These are phyloP conservation scores for Acronicta aceris DNA, from an alignment of 2,888 invertebrate species.

Conservation along the genomic window DNA sequence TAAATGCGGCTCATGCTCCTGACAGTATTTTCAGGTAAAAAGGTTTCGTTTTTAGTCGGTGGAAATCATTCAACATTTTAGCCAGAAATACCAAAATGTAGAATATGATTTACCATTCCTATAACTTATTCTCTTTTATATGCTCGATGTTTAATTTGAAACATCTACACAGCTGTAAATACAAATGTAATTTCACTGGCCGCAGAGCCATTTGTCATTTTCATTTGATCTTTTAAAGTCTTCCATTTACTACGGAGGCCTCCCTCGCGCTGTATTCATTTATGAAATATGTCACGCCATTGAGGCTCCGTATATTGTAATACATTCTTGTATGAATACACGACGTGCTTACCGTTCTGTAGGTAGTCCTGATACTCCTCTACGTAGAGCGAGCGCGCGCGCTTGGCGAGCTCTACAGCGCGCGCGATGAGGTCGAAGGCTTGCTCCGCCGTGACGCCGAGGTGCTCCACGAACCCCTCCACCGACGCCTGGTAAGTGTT, in stretches of 20 bases:
- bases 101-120: background rate
- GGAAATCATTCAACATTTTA: too few relatives aligned
- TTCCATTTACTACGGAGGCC: constrained; percentile 51
- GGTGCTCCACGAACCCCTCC: constrained; percentile 93
- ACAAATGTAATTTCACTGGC: constrained; percentile 51
- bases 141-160: constrained; percentile 25
- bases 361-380: constrained; percentile 86
- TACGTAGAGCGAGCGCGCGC: constrained; percentile 91
- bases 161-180: constrained; percentile 29
- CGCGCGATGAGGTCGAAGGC: constrained; percentile 92
- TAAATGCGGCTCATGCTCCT: too few relatives aligned
- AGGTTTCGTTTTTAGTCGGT: too few relatives aligned
- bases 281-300: constrained; percentile 52
- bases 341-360: constrained; percentile 69
- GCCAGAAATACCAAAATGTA: too few relatives aligned
- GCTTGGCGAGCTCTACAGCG: constrained; percentile 93
- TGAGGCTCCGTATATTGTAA: constrained; percentile 29
- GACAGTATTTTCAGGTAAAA: too few relatives aligned
- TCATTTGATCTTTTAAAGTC: constrained; percentile 60
- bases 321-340: constrained; percentile 7
- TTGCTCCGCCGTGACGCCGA: constrained; percentile 91
- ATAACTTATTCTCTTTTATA: background rate
- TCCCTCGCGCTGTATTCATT: constrained; percentile 34
- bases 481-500: constrained; percentile 97
- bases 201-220: constrained; percentile 59